phyloP scores from a whole-genome alignment of 64 coral and sea anemone genomes.

The Cladopsammia gracilis region DNA sequence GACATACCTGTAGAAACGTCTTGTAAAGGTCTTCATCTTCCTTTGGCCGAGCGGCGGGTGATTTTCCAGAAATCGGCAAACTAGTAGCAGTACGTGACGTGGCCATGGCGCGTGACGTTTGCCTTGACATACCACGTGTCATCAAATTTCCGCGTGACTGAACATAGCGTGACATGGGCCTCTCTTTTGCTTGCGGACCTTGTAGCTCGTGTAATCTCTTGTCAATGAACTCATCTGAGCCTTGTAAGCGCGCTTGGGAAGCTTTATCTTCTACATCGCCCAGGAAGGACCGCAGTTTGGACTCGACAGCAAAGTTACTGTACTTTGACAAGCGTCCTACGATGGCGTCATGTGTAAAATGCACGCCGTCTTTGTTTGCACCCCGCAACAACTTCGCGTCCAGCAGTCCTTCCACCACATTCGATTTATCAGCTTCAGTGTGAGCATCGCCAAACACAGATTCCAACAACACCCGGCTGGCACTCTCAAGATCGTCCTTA shows the following conservation, averaged over 20 bases:
- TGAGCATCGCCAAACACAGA: conserved; percentile 79
- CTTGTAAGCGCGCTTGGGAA: conserved; percentile 77
- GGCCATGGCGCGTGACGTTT: conserved; percentile 87
- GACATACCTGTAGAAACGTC: conserved; percentile 87
- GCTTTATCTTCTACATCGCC: conserved; percentile 86
- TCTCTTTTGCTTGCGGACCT: conserved; percentile 73
- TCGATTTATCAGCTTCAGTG: conserved; percentile 78
- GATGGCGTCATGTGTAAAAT: conserved; percentile 92
- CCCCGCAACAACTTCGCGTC: conserved; percentile 92
- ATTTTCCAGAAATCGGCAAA: conserved; percentile 81
- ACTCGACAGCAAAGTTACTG: conserved; percentile 90
- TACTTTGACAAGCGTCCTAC: conserved; percentile 90
- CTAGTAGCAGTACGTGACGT: conserved; percentile 85
- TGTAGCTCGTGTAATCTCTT: conserved; percentile 76
- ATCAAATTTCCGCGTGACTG: conserved; percentile 88
- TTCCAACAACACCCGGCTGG: conserved; percentile 77
- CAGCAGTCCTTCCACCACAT: conserved; percentile 88
- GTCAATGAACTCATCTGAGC: conserved; percentile 92
- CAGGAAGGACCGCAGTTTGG: conserved; percentile 82
- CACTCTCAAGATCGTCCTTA: conserved; percentile 66
- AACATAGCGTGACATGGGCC: conserved; percentile 85
- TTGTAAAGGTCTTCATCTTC: conserved; percentile 90
- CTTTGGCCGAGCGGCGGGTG: not conserved
- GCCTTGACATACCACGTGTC: conserved; percentile 72
- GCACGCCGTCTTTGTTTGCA: conserved; percentile 88